Conservation (phyloP, 2,797 vertebrate species). For the Manis javanica region DNA sequence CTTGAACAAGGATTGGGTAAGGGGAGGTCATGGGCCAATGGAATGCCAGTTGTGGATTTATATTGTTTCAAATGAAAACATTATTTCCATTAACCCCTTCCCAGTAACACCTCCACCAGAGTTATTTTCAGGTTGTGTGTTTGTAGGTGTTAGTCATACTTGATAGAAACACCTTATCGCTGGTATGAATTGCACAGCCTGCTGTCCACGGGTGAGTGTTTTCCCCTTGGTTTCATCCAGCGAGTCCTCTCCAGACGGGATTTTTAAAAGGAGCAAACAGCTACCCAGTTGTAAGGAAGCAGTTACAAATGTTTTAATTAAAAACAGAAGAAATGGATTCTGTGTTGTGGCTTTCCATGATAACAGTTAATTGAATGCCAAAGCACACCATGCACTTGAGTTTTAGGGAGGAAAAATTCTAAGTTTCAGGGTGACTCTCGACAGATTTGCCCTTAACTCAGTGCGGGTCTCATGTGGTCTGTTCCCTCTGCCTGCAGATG, state of each 20-base stretch:
- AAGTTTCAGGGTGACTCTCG: slow-evolving; percentile 33
- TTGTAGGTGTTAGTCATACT: slow-evolving; percentile 25
- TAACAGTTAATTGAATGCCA: slow-evolving; percentile 40
- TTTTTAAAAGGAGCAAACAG: not conserved
- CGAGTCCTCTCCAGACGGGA: not conserved
- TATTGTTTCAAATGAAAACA: slow-evolving; percentile 89
- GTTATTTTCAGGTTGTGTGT: slow-evolving; percentile 60
- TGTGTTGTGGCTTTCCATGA: slow-evolving; percentile 52
- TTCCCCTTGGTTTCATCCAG: not conserved
- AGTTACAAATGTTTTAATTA: slow-evolving; percentile 54
- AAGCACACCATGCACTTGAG: not conserved
- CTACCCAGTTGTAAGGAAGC: not conserved
- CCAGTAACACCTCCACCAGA: slow-evolving; percentile 29
- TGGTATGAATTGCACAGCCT: not conserved
- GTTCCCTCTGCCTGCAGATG: slow-evolving; percentile 61
- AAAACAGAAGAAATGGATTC: slow-evolving; percentile 1
- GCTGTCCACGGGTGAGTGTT: not conserved
- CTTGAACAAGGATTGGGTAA: slow-evolving; percentile 76
- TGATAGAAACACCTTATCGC: not conserved
- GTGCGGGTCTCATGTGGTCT: slow-evolving; percentile 10
- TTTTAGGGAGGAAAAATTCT: slow-evolving; percentile 28
- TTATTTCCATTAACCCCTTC: slow-evolving; percentile 76
- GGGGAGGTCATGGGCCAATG: slow-evolving; percentile 76
- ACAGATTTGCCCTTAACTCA: slow-evolving; percentile 56
- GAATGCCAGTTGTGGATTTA: slow-evolving; percentile 86